These are phyloP conservation scores for Pangasius larnaudii DNA, from an alignment of 2,797 vertebrate genomes.

Conservation along the genomic window DNA sequence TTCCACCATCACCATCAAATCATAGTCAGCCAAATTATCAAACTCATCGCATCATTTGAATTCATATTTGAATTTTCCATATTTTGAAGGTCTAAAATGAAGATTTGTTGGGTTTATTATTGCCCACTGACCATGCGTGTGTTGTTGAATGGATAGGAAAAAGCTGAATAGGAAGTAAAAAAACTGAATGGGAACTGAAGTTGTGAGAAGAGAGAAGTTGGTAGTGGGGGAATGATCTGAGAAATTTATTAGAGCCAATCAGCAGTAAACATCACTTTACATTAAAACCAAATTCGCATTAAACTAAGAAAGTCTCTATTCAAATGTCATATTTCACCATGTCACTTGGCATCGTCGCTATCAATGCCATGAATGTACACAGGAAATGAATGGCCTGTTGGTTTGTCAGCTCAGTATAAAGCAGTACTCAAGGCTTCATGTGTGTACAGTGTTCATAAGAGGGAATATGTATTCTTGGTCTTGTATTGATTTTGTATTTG, in stretches of 20 bases:
- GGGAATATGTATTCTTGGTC: not conserved
- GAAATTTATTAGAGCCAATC: not conserved
- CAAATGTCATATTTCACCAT: not conserved
- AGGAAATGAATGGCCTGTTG: not conserved
- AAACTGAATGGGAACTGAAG: slow-evolving; percentile 7
- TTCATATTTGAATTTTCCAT: no score
- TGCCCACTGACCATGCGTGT: not conserved
- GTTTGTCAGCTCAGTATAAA: not conserved
- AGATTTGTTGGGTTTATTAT: not conserved
- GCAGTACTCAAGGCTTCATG: not conserved
- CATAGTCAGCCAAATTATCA: not conserved
- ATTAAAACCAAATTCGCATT: not conserved
- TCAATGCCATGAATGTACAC: not conserved
- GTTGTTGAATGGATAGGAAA: not conserved
- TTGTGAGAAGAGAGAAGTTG: not conserved
- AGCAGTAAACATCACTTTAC: not conserved
- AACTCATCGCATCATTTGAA: not conserved
- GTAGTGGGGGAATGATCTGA: no score
- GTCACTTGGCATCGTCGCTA: no score
- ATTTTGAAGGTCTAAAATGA: not conserved
- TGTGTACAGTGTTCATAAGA: not conserved
- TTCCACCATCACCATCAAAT: not conserved
- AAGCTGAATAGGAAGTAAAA: not conserved
- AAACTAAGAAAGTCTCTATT: not conserved
- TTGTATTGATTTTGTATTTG: not conserved